A percentile compares a stretch with the other conserved stretches of the same genome.
Evolutionary conservation across 2,113 vertebrate genomes (phyloP).

Genomic region (Lipophrys pholis): DNA sequence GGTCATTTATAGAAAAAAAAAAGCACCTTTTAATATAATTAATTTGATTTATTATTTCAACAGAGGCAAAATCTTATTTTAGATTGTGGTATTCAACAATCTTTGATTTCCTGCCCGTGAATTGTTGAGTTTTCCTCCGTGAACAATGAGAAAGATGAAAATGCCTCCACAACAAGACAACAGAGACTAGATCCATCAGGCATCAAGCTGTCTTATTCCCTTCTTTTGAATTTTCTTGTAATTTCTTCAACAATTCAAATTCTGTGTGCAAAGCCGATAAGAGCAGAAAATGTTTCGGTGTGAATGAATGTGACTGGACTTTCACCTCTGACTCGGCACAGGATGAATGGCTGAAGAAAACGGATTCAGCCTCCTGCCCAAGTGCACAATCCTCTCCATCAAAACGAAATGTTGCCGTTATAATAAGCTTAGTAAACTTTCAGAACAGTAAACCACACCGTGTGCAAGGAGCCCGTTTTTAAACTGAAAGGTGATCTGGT

Average conservation of each 20-base stretch:
- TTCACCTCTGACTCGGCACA: neutral
- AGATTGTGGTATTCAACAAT: neutral
- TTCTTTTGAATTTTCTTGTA: neutral
- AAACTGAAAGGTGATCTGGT: conserved; percentile 73
- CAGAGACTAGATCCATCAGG: neutral
- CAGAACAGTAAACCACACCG: conserved; percentile 53
- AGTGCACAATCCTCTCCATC: neutral
- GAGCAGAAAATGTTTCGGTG: conserved; percentile 1
- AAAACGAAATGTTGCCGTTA: neutral
- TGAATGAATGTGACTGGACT: conserved; percentile 1
- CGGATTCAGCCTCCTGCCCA: neutral
- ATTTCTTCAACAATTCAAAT: neutral
- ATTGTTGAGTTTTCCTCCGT: neutral
- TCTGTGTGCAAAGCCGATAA: conserved; percentile 10
- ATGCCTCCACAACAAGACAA: neutral
- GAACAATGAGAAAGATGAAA: neutral
- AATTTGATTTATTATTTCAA: neutral
- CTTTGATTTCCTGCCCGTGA: neutral
- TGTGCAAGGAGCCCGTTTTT: conserved; percentile 31
- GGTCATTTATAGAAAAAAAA: too few relatives aligned
- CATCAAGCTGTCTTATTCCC: neutral
- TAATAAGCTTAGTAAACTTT: conserved; percentile 6
- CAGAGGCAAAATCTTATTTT: neutral
- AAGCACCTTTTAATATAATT: neutral
- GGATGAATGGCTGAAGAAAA: neutral